Base-by-base conservation (phyloP, 2,888 invertebrate species). In the Norana najaformis region DNA sequence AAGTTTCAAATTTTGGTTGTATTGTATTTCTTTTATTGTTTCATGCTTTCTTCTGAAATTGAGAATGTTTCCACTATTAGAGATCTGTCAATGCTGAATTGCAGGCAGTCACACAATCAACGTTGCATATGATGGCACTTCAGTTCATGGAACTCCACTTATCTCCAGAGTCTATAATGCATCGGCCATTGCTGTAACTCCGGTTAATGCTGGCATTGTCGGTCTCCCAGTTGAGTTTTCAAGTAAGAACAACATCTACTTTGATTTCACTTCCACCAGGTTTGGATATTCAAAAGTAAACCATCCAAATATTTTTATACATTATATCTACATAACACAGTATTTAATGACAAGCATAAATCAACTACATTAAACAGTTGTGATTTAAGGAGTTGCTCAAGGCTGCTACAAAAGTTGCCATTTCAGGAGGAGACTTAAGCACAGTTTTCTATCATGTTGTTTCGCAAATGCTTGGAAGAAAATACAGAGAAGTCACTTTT, bases 201-300 rank as follows among this genome's bases (percentile, higher is more conserved):
- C 98, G 91, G 97, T 98, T 93, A 97, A 97, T 5, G 97, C 97
- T 95, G 98, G 98, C 92, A 96, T 97, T 89, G 96, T 99, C 90
- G 98, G 98, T 92, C 96, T 97, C 94, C 97, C 98, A 90, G 98
- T 99, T 90, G 97, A 98, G 95, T 99, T 99, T 95, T 98, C 98
- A 96, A 98, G 98, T 98, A 96, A 96, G 96, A 93, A 37, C 23
- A 38, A 30, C 34, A 37, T 35, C 30, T 36, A 20, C 23, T 39
- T 39, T 39, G 39, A 34, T 37, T 88, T 35, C 16, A 36, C 38
- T 35, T 36, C 13, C 39, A 39, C 23, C 37, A 41, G n/a, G 16
- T 23, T 88, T 30, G 47, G 47, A 2, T 47, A 23, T 47, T 47
- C 20, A 47, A 18, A 69, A 69, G 30, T 69, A n/a, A n/a, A 69